These are phyloP conservation scores for Monodelphis domestica DNA, from an alignment of 2,797 vertebrate genomes.

Conservation along the genomic window DNA sequence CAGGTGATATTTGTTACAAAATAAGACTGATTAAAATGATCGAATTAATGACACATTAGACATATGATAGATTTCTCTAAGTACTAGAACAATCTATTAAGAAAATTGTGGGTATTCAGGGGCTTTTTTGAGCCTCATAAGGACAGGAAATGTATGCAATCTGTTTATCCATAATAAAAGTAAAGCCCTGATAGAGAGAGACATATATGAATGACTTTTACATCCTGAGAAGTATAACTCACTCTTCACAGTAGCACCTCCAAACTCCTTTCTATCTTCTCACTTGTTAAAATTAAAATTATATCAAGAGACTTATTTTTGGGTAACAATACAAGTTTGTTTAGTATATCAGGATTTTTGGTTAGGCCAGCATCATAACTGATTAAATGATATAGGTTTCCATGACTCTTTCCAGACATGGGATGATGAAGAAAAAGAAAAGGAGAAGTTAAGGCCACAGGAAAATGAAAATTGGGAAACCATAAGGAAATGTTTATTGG, in stretches of 20 bases:
- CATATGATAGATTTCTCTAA: not conserved
- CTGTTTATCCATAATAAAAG: not conserved
- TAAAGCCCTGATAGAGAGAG: conserved; percentile 1
- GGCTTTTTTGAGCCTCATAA: not conserved
- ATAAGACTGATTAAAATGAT: not conserved
- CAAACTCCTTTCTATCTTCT: not conserved
- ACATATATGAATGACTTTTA: not conserved
- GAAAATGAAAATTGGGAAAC: conserved; percentile 37
- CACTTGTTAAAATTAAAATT: no score
- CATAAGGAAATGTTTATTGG: conserved; percentile 55
- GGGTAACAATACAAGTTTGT: no score
- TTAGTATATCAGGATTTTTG: no score
- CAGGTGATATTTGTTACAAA: not conserved
- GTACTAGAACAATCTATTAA: conserved; percentile 9
- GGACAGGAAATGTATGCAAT: not conserved
- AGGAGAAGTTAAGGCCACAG: not conserved
- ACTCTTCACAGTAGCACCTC: not conserved
- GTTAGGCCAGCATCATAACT: no score
- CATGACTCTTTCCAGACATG: no score
- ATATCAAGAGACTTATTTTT: no score
- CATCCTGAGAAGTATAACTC: not conserved
- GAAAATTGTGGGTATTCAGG: not conserved
- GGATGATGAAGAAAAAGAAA: not conserved
- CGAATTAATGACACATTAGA: not conserved
- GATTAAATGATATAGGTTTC: no score